A percentile compares a stretch with the other conserved stretches of the same genome.
Evolutionary conservation across 1,140 invertebrate species (phyloP).

Genomic region (Conopomorpha cramerella): DNA sequence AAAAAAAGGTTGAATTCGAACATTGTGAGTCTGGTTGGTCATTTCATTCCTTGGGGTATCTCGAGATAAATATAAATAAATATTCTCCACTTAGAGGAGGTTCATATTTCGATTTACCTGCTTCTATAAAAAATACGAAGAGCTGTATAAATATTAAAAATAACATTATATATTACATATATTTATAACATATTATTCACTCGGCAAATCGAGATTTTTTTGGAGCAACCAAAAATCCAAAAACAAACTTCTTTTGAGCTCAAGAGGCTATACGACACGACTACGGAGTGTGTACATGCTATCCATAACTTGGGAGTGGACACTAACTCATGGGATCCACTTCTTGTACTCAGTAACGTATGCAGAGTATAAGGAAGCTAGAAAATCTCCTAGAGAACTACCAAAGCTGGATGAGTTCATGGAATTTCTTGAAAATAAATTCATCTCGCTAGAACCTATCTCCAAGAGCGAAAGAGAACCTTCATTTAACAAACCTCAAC

Average conservation of each 20-base stretch:
- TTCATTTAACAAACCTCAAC: neutral
- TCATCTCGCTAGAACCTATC: neutral
- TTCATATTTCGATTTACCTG: too few relatives aligned
- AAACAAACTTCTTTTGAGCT: neutral
- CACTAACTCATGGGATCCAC: neutral
- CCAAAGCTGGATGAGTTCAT: neutral
- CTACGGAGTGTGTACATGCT: neutral
- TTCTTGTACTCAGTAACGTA: too few relatives aligned
- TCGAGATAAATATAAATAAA: too few relatives aligned
- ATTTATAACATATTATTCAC: conserved; percentile 1
- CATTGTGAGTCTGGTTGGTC: too few relatives aligned
- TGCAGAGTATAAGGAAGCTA: neutral
- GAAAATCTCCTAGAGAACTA: neutral
- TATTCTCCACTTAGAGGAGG: too few relatives aligned
- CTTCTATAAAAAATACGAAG: too few relatives aligned
- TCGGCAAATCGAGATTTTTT: neutral
- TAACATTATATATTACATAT: too few relatives aligned
- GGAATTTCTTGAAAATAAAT: neutral
- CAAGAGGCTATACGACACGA: neutral
- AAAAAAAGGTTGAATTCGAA: too few relatives aligned
- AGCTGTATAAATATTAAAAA: too few relatives aligned
- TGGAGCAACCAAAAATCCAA: neutral
- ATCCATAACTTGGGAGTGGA: conserved; percentile 1
- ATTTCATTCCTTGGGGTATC: too few relatives aligned
- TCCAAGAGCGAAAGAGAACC: neutral